These are phyloP conservation scores for Sciaenops ocellatus DNA, from an alignment of 2,797 vertebrate genomes.

Conservation along the genomic window DNA sequence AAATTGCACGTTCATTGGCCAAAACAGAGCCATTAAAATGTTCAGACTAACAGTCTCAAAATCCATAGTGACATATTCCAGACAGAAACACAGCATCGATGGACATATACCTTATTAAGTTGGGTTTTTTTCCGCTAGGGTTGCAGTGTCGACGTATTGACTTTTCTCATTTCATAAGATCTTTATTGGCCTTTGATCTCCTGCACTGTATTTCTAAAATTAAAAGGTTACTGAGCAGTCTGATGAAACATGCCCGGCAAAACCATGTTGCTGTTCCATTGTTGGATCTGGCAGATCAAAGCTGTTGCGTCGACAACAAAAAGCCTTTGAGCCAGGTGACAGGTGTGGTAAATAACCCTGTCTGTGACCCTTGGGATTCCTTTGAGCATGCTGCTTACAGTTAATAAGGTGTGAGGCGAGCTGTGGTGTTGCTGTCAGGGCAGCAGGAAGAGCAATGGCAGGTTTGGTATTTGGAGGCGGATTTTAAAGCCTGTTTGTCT, in stretches of 20 bases:
- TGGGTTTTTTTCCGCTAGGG: too few species aligned
- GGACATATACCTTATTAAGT: too few species aligned
- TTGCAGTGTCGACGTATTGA: not conserved
- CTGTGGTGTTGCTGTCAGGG: constrained; percentile 50
- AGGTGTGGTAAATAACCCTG: constrained; percentile 65
- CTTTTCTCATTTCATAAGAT: not conserved
- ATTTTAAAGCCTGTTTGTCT: constrained; percentile 35
- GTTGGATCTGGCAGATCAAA: constrained; percentile 49
- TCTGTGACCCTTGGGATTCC: constrained; percentile 50
- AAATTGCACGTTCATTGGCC: not conserved
- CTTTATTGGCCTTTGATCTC: not conserved
- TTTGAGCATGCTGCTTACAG: constrained; percentile 55
- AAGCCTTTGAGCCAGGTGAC: constrained; percentile 64
- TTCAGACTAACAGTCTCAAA: not conserved
- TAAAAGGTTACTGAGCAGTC: not conserved
- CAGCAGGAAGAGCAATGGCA: constrained; percentile 34
- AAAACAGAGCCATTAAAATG: not conserved
- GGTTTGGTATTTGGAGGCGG: constrained; percentile 27
- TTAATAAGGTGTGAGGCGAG: constrained; percentile 63
- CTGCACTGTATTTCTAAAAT: not conserved
- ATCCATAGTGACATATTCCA: not conserved
- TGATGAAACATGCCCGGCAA: not conserved
- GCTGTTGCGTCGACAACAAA: constrained; percentile 40
- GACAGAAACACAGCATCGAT: not conserved
- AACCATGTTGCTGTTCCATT: constrained; percentile 22